A percentile compares a stretch with the other conserved stretches of the same genome.
These are phyloP conservation scores for Lutjanus campechanus DNA, from an alignment of 2,797 vertebrate species.

Conservation along the genomic window DNA sequence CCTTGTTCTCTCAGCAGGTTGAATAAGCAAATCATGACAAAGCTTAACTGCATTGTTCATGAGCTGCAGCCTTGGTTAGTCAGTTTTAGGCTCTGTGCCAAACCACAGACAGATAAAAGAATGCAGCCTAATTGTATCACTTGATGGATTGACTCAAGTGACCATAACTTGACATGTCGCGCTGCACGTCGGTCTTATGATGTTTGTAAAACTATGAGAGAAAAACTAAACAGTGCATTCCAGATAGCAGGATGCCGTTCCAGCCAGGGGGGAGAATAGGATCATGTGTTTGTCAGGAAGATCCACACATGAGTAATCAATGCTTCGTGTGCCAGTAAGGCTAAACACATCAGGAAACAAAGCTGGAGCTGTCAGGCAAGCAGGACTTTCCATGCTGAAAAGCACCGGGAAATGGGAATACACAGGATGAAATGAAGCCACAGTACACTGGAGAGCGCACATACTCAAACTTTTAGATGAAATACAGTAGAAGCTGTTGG, in stretches of 20 bases:
- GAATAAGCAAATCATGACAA: constrained; percentile 58
- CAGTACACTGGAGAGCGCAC: constrained; percentile 32
- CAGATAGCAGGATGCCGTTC: constrained; percentile 75
- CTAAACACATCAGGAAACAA: constrained; percentile 82
- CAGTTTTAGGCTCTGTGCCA: constrained; percentile 50
- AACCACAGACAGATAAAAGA: constrained; percentile 50
- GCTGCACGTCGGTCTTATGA: constrained; percentile 78
- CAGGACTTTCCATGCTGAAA: constrained; percentile 76
- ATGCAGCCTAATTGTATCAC: constrained; percentile 70
- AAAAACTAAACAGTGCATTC: constrained; percentile 84
- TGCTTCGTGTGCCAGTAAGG: constrained; percentile 74
- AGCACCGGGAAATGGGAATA: constrained; percentile 76
- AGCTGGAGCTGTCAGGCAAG: constrained; percentile 67
- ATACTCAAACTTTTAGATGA: constrained; percentile 18
- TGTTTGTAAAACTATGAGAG: constrained; percentile 82
- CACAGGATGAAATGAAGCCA: constrained; percentile 69
- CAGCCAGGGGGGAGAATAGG: constrained; percentile 64
- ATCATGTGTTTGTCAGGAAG: constrained; percentile 85
- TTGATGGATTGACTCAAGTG: constrained; percentile 64
- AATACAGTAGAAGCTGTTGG: constrained; percentile 20
- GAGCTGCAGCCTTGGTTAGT: constrained; percentile 49
- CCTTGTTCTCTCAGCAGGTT: constrained; percentile 38
- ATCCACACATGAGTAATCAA: constrained; percentile 85
- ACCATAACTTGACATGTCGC: constrained; percentile 74
- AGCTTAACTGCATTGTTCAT: constrained; percentile 51